Conservation (phyloP, 2,888 invertebrate genomes). For the Aporophyla nigra region DNA sequence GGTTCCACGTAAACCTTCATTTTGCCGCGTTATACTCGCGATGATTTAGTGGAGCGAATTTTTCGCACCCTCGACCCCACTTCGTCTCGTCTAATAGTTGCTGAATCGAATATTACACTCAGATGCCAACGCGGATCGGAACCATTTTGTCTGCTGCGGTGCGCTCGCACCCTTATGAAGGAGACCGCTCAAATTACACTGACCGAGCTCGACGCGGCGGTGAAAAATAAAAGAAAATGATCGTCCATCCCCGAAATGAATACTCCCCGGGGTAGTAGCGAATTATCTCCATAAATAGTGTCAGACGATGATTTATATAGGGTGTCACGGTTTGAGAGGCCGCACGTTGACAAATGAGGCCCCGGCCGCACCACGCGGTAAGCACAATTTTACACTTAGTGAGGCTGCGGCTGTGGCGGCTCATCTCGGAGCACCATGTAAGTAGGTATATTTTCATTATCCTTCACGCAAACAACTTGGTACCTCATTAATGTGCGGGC, state of each 20-base stretch:
- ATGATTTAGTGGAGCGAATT: conserved; percentile 81
- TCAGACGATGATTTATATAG: conserved; percentile 77
- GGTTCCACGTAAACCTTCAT: conserved; percentile 71
- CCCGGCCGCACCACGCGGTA: conserved; percentile 66
- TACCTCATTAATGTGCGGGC: conserved; percentile 32
- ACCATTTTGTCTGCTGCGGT: conserved; percentile 58
- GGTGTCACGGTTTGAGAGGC: conserved; percentile 70
- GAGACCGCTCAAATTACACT: conserved; percentile 50
- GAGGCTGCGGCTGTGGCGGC: conserved; percentile 38
- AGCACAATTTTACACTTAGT: conserved; percentile 75
- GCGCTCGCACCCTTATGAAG: conserved; percentile 60
- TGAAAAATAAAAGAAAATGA: conserved; percentile 71
- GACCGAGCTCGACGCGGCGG: conserved; percentile 67
- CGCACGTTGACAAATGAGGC: conserved; percentile 78
- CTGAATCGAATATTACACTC: conserved; percentile 78
- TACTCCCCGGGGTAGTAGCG: conserved; percentile 66
- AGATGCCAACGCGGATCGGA: conserved; percentile 64
- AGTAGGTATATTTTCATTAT: conserved; percentile 53
- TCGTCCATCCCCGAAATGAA: conserved; percentile 72
- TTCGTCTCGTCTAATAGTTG: conserved; percentile 76
- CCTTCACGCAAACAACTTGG: conserved; percentile 68
- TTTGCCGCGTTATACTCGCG: conserved; percentile 71
- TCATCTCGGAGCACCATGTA: conserved; percentile 10
- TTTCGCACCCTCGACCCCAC: conserved; percentile 68
- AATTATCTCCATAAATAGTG: conserved; percentile 80